phyloP scores from a whole-genome alignment of 2,888 invertebrate genomes.

The Microctonus aethiopoides region DNA sequence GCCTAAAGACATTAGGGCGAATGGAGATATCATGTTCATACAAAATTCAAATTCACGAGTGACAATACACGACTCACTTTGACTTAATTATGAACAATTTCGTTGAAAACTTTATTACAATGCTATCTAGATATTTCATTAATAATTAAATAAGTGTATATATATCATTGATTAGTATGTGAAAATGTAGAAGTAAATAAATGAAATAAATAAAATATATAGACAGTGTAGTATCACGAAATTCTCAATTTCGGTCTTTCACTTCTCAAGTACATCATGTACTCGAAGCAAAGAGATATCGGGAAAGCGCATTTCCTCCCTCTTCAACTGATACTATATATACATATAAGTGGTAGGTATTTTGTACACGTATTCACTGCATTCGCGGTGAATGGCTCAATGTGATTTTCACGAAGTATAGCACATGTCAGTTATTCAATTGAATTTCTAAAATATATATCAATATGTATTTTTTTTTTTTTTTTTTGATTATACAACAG shows the following conservation, averaged over 20 bases:
- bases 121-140: not conserved
- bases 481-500: not conserved
- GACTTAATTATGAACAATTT: not conserved
- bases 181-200: not conserved
- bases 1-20: not conserved
- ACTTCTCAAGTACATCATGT: not conserved
- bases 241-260: not conserved
- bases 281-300: not conserved
- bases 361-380: constrained; percentile 15
- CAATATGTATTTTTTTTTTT: not conserved
- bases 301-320: not conserved
- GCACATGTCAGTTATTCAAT: constrained; percentile 3
- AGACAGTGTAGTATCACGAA: not conserved
- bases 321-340: not conserved
- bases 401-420: constrained; percentile 10
- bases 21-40: not conserved
- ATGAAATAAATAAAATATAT: not conserved
- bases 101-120: not conserved
- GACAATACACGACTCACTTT: not conserved
- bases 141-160: not conserved
- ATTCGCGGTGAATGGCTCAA: not conserved
- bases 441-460: not conserved
- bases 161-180: not conserved
- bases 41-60: not conserved
- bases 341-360: not conserved